Evolutionary conservation across 2,888 invertebrate species (phyloP).

Genomic region (Cyaniris semiargus): DNA sequence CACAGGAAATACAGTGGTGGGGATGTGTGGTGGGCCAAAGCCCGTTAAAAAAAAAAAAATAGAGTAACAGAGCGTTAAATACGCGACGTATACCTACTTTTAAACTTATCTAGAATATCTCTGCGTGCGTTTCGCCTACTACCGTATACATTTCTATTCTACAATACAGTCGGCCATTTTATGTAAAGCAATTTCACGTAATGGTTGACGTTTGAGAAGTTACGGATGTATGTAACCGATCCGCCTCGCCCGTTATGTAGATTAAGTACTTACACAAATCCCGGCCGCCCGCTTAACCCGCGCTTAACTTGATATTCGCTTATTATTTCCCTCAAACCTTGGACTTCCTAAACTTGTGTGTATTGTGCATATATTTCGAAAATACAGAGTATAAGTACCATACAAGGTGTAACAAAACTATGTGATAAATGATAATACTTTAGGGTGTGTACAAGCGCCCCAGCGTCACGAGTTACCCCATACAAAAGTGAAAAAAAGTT

Average conservation of each 20-base stretch:
- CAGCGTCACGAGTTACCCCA: too few relatives aligned
- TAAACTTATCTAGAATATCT: too few relatives aligned
- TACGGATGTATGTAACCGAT: conserved; percentile 33
- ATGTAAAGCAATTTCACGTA: conserved; percentile 4
- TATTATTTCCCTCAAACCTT: conserved; percentile 4
- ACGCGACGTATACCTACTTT: too few relatives aligned
- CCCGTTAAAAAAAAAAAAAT: too few relatives aligned
- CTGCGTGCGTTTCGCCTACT: not conserved
- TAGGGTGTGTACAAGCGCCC: too few relatives aligned
- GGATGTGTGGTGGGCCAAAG: too few relatives aligned
- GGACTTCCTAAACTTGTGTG: not conserved
- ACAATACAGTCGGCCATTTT: not conserved
- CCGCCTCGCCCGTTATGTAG: conserved; percentile 53
- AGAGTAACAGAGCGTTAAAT: too few relatives aligned
- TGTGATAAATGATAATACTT: too few relatives aligned
- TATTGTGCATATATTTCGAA: not conserved
- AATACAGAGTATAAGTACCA: too few relatives aligned
- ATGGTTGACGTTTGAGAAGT: conserved; percentile 17
- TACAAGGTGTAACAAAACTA: too few relatives aligned
- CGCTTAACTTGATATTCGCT: conserved; percentile 10
- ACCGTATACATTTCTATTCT: not conserved
- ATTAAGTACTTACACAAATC: conserved; percentile 51
- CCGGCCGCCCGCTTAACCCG: conserved; percentile 8
- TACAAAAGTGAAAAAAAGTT: too few relatives aligned
- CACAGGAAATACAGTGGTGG: too few relatives aligned